Evolutionary conservation across 2,797 vertebrate genomes (phyloP), one percentile per base, ranked within the genome.

Genomic region (Artibeus lituratus): DNA sequence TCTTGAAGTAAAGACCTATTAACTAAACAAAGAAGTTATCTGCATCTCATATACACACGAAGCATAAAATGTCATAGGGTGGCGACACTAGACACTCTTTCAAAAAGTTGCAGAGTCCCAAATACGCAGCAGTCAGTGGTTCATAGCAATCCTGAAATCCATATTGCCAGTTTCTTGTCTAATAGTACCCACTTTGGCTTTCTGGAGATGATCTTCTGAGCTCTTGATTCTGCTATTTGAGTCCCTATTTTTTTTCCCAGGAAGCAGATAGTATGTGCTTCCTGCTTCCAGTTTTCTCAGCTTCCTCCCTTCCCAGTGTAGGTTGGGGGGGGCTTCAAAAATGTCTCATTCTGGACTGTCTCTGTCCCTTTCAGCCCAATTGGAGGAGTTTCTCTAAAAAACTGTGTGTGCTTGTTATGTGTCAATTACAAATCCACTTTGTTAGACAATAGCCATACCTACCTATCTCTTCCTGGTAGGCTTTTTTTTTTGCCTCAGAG

Each of bases 351-450:
- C 85, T 59, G 5, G 29, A 32, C 21, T 51, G 1, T 77, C 9
- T 67, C 3, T 88, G 15, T 83, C 1, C 37, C 19, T 69, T 85
- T 85, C n/a, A 32, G 22, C 26, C 39, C 85, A 84, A 24, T 2
- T 55, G 8, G 57, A 89, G 87, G 51, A 91, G 42, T 35, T 81
- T 10, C 51, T 76, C 57, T 94, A 70, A 94, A 91, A 91, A 80
- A 77, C 5, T 21, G n/a, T n/a, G 14, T 51, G 5, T 87, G 18
- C 32, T 81, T 39, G 16, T 53, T 81, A 10, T 87, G 18, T 76
- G 5, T 87, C 37, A 22, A 57, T 18, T 44, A 51, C 8, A 80
- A 83, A 32, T 47, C 24, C 3, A 53, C 32, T 57, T 12, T 26
- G 22, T 65, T 51, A 42, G 16, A 55, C 3, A 44, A 7, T 24